A percentile compares a stretch with the other conserved stretches of the same genome.
Conservation (phyloP, 2,888 invertebrate species). For the Torymus auratus region DNA sequence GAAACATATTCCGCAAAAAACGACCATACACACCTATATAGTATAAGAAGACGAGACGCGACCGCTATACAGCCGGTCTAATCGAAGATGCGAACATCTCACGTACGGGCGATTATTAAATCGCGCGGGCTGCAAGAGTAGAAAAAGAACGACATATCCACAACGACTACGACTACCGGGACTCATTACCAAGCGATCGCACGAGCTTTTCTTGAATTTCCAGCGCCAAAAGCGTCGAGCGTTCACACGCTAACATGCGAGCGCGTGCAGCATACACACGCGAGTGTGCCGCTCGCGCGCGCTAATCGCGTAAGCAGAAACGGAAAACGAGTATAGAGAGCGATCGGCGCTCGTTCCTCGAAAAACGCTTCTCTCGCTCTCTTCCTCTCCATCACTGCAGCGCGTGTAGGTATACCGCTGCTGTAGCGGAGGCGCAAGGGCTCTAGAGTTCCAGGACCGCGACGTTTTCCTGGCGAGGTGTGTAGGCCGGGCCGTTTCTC, state of each 20-base stretch:
- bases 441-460: too few species aligned
- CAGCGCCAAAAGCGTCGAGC: slow-evolving; percentile 40
- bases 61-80: not conserved
- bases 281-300: slow-evolving; percentile 49
- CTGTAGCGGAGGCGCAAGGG: too few species aligned
- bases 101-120: slow-evolving; percentile 19
- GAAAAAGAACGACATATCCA: not conserved
- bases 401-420: too few species aligned
- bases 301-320: slow-evolving; percentile 74
- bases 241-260: slow-evolving; percentile 14
- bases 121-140: slow-evolving; percentile 8
- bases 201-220: slow-evolving; percentile 50
- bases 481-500: not conserved
- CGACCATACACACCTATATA: not conserved
- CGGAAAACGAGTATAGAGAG: slow-evolving; percentile 49
- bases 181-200: slow-evolving; percentile 21
- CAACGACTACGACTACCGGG: not conserved
- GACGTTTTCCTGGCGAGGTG: too few species aligned
- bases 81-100: slow-evolving; percentile 1
- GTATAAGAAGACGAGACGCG: not conserved
- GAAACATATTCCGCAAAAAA: slow-evolving; percentile 24
- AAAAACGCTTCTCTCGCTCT: slow-evolving; percentile 11
- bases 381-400: not conserved
- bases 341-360: slow-evolving; percentile 30
- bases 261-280: not conserved